Base-by-base conservation (phyloP, 2,113 vertebrate genomes). In the Bagarius yarrelli region DNA sequence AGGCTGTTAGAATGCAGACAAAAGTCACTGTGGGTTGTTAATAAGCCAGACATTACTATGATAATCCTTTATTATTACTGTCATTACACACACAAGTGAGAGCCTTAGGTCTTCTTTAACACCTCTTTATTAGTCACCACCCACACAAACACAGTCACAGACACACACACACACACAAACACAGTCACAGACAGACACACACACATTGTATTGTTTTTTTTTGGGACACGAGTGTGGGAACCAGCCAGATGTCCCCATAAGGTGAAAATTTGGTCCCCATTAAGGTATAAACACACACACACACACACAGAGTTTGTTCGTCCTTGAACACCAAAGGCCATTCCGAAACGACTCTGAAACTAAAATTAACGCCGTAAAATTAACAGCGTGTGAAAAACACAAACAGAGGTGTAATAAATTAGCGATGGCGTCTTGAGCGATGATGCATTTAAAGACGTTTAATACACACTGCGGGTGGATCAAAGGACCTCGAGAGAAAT, bases 371-470 rank as follows among this genome's bases (percentile, higher is more conserved):
- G 4, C 47, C 18, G 47, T 71, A 71, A 71, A 71, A 71, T 71
- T 71, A 71, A 71, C 69, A 9, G 69, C 16, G 69, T 53, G 69
- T 71, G 69, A 71, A 71, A 52, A 71, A 71, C 69, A 71, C 47
- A 71, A 71, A 71, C 47, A 71, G 47, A 30, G 69, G 69, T 71
- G 47, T 71, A 71, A 71, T 71, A 71, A 71, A 71, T 71, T 71
- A 53, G 47, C 3, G 16, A 25, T 14, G 6, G 69, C 5, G n/a
- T 16, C 40, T 25, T 5, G 15, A 30, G 69, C 47, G 25, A 71
- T 21, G 69, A 71, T 44, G 47, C 47, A 30, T 71, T 71, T 71
- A 52, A 30, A 71, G 69, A 71, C 0, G 9, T 71, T 53, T 53
- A 30, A 53, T 30, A 52, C 8, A 52, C 69, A 32, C 69, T 12